phyloP scores from a whole-genome alignment of 1,140 invertebrate species.

The Leptopilina clavipes region DNA sequence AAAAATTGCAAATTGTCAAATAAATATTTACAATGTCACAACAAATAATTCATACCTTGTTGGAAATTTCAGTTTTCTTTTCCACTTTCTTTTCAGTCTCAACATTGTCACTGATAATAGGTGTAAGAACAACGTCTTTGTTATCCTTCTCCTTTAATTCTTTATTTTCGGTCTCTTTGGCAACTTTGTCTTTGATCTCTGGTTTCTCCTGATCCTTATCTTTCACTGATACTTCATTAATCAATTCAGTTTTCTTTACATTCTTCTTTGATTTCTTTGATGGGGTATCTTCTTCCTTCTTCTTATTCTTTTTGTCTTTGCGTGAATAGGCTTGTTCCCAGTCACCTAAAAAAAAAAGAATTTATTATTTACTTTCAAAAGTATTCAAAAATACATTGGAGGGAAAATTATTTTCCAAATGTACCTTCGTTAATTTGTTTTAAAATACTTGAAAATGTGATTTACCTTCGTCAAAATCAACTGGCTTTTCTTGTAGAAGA shows the following conservation, averaged over 20 bases:
- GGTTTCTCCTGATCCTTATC: conserved; percentile 70
- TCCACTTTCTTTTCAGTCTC: conserved; percentile 67
- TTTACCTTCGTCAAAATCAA: conserved; percentile 82
- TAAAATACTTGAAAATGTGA: conserved; percentile 32
- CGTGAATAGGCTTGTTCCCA: conserved; percentile 84
- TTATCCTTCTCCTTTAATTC: conserved; percentile 73
- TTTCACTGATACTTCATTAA: conserved; percentile 62
- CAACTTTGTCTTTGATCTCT: conserved; percentile 74
- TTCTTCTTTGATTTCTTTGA: conserved; percentile 73
- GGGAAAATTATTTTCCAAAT: neutral
- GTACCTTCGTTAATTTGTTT: neutral
- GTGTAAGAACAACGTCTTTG: conserved; percentile 67
- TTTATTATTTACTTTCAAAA: neutral
- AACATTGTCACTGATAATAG: conserved; percentile 59
- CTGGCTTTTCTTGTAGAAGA: conserved; percentile 78
- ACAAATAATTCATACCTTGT: conserved; percentile 62
- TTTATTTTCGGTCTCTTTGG: conserved; percentile 75
- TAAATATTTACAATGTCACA: neutral
- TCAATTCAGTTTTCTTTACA: conserved; percentile 66
- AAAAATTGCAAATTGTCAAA: neutral
- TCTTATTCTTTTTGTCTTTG: conserved; percentile 81
- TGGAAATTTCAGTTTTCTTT: conserved; percentile 65
- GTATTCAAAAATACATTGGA: no score
- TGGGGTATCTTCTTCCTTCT: conserved; percentile 75
- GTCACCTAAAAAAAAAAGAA: conserved; percentile 68